Percentiles rank a stretch among this genome's conserved stretches.
Conservation (phyloP, 2,113 vertebrate genomes). For the Corvus moneduloides region DNA sequence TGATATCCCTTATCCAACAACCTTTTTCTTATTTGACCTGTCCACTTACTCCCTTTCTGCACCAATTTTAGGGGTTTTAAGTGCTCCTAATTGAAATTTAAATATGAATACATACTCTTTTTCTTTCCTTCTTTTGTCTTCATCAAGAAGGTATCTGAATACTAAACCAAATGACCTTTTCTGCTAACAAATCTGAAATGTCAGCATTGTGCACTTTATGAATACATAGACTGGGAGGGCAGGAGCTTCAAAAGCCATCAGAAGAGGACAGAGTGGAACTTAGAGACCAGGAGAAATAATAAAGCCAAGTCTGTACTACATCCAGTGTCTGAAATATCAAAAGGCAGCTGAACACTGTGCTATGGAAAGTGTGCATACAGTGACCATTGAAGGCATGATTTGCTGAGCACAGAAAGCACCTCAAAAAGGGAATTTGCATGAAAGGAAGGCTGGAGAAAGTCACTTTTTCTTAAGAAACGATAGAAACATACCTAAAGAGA, state of each 20-base stretch:
- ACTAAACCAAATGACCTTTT: neutral
- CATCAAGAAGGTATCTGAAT: neutral
- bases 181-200: neutral
- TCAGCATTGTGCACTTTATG: neutral
- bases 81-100: neutral
- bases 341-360: neutral
- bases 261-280: neutral
- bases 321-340: neutral
- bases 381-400: neutral
- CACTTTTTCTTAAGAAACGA: neutral
- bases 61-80: neutral
- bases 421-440: neutral
- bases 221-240: neutral
- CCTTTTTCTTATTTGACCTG: neutral
- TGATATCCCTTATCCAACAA: neutral
- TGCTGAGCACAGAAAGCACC: neutral
- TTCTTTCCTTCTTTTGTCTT: neutral
- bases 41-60: neutral
- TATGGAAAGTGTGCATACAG: neutral
- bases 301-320: neutral
- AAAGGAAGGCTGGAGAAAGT: neutral
- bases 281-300: neutral
- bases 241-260: neutral
- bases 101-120: neutral
- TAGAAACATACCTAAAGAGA: neutral